Evolutionary conservation across 2,113 vertebrate species (phyloP), one percentile per base, ranked within the genome.

Genomic region (Ameiurus melas): DNA sequence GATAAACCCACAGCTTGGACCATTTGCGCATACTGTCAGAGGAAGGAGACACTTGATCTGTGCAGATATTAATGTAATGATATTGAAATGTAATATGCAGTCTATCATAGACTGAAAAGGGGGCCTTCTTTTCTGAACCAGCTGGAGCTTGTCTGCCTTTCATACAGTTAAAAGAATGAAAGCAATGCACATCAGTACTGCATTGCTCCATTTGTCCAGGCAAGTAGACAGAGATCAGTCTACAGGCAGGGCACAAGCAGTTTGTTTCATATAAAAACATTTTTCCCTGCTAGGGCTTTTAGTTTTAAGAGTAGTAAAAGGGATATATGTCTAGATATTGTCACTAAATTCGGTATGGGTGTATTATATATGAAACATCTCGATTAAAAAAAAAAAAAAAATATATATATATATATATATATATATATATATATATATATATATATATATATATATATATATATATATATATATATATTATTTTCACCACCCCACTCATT

Each of bases 41-140:
- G 71, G 71, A 75, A 75, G 71, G 5, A 77, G 12, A 27, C 36
- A 25, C 43, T 47, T 4, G 12, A 77, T 27, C 25, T 16, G 25
- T 51, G 43, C 43, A 47, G 73, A 78, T 51, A 78, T 51, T 78
- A n/a, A n/a, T 78, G 43, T 43, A 51, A 5, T 78, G 16, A 51
- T 78, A 33, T 55, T 39, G 80, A 83, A 39, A 83, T 83, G 19
- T 62, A 27, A 83, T 83, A 83, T 39, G 22, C 80, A 62, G 57
- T 10, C 57, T 39, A 19, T 62, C 43, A 6, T 78, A 53, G 25
- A 78, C 75, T n/a, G 47, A 51, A 27, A 77, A 51, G 75, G 75
- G 13, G 25, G n/a, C 43, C 75, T 78, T 78, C 75, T 43, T 53
- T 53, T 13, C 43, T 51, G 47, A 78, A 78, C 75, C 75, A 78